Evolutionary conservation across 92 coral and sea anemone genomes (phyloP).

Genomic region (Montipora capitata): DNA sequence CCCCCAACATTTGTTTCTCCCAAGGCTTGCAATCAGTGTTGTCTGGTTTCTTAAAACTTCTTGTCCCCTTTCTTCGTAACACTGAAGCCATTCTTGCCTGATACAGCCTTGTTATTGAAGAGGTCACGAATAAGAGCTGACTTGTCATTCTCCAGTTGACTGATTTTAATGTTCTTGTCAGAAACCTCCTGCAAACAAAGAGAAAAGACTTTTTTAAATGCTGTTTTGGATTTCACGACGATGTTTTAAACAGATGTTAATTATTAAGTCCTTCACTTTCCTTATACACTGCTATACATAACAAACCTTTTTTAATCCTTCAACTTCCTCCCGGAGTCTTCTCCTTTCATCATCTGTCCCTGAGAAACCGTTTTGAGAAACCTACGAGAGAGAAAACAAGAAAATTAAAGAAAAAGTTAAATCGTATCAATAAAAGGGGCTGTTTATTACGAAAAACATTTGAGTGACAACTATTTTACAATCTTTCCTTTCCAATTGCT

Average conservation of each 20-base stretch:
- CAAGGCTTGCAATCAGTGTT: not conserved
- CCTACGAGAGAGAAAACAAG: not conserved
- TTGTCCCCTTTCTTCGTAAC: slow-evolving; percentile 16
- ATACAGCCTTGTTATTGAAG: slow-evolving; percentile 79
- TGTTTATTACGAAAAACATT: too few relatives aligned
- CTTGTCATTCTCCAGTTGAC: slow-evolving; percentile 91
- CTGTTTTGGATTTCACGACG: too few relatives aligned
- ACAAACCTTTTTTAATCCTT: slow-evolving; percentile 29
- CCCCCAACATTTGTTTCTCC: not conserved
- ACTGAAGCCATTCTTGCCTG: slow-evolving; percentile 53
- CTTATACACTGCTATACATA: not conserved
- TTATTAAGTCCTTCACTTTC: not conserved
- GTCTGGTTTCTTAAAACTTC: slow-evolving; percentile 17
- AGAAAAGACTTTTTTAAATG: not conserved
- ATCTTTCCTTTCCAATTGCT: not conserved
- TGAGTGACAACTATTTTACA: not conserved
- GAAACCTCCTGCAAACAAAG: slow-evolving; percentile 67
- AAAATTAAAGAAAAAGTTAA: too few relatives aligned
- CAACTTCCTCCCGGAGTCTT: slow-evolving; percentile 35
- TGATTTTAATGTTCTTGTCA: slow-evolving; percentile 74
- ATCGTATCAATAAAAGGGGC: too few relatives aligned
- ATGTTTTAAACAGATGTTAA: not conserved
- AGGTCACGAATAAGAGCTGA: slow-evolving; percentile 91
- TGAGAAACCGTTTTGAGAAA: not conserved
- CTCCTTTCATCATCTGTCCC: slow-evolving; percentile 15